These are phyloP conservation scores for Sciurus vulgaris DNA, from an alignment of 2,797 vertebrate species.

Conservation along the genomic window DNA sequence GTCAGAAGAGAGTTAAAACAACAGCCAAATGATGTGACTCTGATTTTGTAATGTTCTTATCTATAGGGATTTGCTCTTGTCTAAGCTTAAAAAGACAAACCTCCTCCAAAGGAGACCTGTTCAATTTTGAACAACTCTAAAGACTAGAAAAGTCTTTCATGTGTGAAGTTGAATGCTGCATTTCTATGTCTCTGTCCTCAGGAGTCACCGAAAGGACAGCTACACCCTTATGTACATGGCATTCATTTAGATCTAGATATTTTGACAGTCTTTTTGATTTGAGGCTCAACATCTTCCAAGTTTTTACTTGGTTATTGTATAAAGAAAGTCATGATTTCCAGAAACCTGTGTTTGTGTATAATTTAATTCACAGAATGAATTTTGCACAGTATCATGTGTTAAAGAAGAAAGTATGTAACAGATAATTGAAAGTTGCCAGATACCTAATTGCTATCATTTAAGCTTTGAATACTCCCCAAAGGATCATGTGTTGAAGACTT, in stretches of 20 bases:
- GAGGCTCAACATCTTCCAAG: neutral
- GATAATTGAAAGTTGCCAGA: neutral
- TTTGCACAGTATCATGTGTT: neutral
- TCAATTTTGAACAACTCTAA: neutral
- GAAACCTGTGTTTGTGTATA: neutral
- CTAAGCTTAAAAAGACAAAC: neutral
- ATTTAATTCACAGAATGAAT: neutral
- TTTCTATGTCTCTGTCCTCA: neutral
- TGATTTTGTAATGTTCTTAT: too few relatives aligned
- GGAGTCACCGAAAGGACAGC: neutral
- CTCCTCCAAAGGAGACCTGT: neutral
- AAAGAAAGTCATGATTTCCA: conserved; percentile 2
- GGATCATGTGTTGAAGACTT: neutral
- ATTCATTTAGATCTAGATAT: neutral
- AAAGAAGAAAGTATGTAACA: neutral
- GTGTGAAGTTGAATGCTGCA: neutral
- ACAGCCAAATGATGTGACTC: neutral
- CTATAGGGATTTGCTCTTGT: neutral
- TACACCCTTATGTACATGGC: neutral
- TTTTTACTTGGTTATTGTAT: neutral
- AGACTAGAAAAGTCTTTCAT: neutral
- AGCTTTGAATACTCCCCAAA: neutral
- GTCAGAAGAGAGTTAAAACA: neutral
- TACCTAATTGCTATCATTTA: neutral
- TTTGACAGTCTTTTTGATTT: neutral